Evolutionary conservation across 2,113 vertebrate species (phyloP).

Genomic region (Otocyon megalotis): DNA sequence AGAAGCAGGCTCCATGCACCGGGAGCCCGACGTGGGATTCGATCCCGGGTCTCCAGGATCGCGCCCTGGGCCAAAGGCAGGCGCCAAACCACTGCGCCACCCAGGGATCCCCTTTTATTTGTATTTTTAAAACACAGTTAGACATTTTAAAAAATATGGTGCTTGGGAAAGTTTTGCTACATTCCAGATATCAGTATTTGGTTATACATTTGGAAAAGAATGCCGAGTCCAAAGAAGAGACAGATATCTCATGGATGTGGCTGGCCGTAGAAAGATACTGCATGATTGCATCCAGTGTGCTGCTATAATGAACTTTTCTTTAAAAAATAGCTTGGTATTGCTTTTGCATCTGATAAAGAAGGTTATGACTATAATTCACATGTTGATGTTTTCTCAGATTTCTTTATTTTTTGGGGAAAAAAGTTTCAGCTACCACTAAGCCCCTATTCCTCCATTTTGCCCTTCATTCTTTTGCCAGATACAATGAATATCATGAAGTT

Average conservation of each 20-base stretch:
- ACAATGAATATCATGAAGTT: background rate
- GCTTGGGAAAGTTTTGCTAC: background rate
- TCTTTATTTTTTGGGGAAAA: background rate
- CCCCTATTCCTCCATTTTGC: background rate
- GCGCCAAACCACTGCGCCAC: too few species aligned
- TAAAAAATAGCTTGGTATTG: background rate
- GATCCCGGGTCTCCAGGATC: too few species aligned
- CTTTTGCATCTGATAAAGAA: background rate
- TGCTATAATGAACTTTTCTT: background rate
- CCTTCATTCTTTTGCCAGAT: background rate
- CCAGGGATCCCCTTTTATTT: background rate
- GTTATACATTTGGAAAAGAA: background rate
- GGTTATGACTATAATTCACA: background rate
- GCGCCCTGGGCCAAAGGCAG: too few species aligned
- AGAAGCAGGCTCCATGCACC: too few species aligned
- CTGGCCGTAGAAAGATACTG: background rate
- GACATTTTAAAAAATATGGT: background rate
- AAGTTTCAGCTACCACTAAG: background rate
- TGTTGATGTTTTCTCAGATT: background rate
- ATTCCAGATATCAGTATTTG: background rate
- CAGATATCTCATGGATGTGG: background rate
- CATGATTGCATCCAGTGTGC: background rate
- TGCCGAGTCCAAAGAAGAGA: background rate
- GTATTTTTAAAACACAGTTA: background rate
- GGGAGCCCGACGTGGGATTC: too few species aligned